Conservation (phyloP, 1,140 invertebrate species). For the Metopolophium dirhodum region DNA sequence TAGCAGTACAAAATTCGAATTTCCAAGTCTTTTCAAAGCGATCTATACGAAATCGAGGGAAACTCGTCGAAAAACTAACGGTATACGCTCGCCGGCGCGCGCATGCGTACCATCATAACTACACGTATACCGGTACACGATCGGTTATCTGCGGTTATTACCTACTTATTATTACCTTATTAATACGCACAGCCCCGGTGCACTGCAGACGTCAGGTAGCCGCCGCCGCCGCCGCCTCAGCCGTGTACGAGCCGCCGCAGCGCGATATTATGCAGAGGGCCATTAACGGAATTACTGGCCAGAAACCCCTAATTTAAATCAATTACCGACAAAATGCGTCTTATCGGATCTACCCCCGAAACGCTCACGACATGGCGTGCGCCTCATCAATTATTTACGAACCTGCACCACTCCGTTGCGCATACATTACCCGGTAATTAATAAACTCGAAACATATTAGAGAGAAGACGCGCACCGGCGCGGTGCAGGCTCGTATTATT, state of each 20-base stretch:
- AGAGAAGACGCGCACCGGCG: conserved; percentile 24
- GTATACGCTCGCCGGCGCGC: background rate
- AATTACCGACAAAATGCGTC: conserved; percentile 57
- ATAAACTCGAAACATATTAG: conserved; percentile 44
- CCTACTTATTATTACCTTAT: background rate
- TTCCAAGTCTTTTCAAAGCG: background rate
- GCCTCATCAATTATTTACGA: conserved; percentile 55
- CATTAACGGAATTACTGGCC: conserved; percentile 55
- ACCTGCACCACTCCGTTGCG: conserved; percentile 35
- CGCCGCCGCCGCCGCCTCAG: too few species aligned
- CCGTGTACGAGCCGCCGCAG: background rate
- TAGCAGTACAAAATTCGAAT: too few species aligned
- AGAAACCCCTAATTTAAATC: conserved; percentile 57
- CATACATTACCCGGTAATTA: conserved; percentile 54
- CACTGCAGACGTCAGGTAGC: background rate
- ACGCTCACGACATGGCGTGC: conserved; percentile 54
- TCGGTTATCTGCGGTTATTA: background rate
- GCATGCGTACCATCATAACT: too few species aligned
- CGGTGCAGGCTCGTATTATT: background rate
- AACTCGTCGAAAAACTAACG: background rate
- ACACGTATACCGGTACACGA: too few species aligned
- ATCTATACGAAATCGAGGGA: too few species aligned
- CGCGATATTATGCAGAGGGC: background rate
- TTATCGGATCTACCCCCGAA: conserved; percentile 54
- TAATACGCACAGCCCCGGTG: background rate